Evolutionary conservation across 2,113 vertebrate species (phyloP).

Genomic region (Oreochromis aureus): DNA sequence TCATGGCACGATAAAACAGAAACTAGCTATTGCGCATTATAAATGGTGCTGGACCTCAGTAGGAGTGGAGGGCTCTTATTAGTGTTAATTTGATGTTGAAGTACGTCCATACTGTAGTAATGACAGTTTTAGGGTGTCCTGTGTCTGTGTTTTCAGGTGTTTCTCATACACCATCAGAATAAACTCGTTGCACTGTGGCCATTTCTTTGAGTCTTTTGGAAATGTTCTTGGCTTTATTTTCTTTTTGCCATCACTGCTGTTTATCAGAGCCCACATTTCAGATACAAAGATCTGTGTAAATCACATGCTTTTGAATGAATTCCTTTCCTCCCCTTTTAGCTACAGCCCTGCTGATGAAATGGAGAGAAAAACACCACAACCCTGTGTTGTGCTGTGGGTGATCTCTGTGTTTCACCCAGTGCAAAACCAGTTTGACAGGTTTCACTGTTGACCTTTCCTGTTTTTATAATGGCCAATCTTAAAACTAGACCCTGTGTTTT

Average conservation of each 20-base stretch:
- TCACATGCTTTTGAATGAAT: conserved; percentile 32
- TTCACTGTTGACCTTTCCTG: conserved; percentile 23
- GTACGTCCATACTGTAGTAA: neutral
- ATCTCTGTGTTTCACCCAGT: neutral
- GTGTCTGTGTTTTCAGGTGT: neutral
- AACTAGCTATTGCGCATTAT: neutral
- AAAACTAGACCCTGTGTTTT: neutral
- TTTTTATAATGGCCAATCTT: neutral
- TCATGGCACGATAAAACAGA: neutral
- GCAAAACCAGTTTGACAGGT: conserved; percentile 58
- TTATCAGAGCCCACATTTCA: neutral
- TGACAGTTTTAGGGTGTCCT: neutral
- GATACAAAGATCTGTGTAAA: neutral
- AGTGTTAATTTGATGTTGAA: neutral
- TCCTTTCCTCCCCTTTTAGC: neutral
- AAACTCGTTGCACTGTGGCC: neutral
- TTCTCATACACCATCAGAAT: neutral
- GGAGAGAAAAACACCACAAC: neutral
- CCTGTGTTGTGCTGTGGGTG: neutral
- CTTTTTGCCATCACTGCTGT: neutral
- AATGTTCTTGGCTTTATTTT: neutral
- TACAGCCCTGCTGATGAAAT: neutral
- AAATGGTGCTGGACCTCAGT: neutral
- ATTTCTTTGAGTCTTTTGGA: neutral
- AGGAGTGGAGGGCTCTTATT: neutral